These are phyloP conservation scores for Siderastrea radians DNA, from an alignment of 92 coral and sea anemone genomes.

Conservation along the genomic window DNA sequence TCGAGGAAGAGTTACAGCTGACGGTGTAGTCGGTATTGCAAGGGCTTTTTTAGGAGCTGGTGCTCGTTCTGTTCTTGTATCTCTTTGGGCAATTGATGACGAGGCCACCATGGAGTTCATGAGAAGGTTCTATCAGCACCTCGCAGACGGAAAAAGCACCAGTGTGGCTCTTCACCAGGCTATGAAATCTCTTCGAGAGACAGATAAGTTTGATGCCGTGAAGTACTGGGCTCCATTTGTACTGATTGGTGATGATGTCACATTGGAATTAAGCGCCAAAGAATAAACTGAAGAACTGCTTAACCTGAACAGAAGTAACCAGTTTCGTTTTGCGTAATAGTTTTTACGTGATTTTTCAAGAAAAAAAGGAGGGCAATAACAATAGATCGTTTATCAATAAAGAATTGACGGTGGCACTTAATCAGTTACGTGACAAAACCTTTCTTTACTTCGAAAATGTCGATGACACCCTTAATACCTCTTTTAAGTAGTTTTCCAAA, in stretches of 20 bases:
- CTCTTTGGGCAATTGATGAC: background rate
- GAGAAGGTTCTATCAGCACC: slow-evolving; percentile 14
- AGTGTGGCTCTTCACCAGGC: too few species aligned
- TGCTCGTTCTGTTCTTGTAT: too few species aligned
- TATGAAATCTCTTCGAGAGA: background rate
- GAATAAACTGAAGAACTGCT: background rate
- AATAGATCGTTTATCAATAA: too few species aligned
- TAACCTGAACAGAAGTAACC: background rate
- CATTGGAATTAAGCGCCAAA: background rate
- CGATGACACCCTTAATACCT: too few species aligned
- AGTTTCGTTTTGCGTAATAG: too few species aligned
- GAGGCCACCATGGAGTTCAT: slow-evolving; percentile 31
- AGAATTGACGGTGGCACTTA: too few species aligned
- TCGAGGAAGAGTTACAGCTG: slow-evolving; percentile 2
- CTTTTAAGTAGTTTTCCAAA: too few species aligned
- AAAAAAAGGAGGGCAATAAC: too few species aligned
- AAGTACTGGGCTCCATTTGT: too few species aligned
- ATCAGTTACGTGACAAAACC: too few species aligned
- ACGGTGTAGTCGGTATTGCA: slow-evolving; percentile 47
- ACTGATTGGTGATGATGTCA: background rate
- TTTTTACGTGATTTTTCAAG: too few species aligned
- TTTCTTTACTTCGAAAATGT: too few species aligned
- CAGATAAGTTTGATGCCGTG: background rate
- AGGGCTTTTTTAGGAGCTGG: slow-evolving; percentile 55
- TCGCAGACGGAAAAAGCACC: background rate